Percentiles rank a stretch among this genome's conserved stretches.
Evolutionary conservation across 2,113 vertebrate genomes (phyloP).

Genomic region (Acanthisitta chloris): DNA sequence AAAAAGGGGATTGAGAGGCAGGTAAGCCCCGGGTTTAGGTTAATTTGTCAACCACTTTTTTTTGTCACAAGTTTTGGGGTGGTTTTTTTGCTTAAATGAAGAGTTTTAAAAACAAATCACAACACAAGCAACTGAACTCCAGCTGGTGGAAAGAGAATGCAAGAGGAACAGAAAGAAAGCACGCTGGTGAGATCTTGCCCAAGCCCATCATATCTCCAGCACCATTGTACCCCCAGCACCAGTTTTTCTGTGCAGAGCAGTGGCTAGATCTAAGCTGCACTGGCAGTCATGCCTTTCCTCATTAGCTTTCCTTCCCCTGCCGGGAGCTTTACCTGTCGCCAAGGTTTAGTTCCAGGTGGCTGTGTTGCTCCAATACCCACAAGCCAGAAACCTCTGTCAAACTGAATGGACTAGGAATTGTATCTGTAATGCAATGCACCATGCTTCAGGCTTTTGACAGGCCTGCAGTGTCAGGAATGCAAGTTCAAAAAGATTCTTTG

Average conservation of each 20-base stretch:
- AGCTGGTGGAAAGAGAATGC: not conserved
- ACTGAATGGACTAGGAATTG: not conserved
- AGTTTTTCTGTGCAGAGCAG: not conserved
- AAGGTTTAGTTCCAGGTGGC: conserved; percentile 36
- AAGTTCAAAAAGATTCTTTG: not conserved
- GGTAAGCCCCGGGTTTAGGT: not conserved
- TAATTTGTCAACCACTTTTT: not conserved
- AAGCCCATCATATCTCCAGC: not conserved
- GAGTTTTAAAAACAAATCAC: not conserved
- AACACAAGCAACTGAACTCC: not conserved
- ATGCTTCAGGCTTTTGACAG: not conserved
- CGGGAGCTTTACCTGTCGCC: not conserved
- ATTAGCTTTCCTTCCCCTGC: not conserved
- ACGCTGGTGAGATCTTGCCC: fast-evolving
- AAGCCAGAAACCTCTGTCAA: not conserved
- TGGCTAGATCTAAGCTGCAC: not conserved
- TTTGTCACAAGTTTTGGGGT: not conserved
- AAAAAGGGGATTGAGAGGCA: not conserved
- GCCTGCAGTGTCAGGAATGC: not conserved
- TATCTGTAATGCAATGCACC: fast-evolving
- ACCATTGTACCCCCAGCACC: not conserved
- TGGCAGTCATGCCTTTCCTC: not conserved
- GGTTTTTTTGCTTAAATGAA: not conserved
- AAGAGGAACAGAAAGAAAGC: not conserved
- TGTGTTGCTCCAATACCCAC: not conserved